Evolutionary conservation across 2,888 invertebrate species (phyloP).

Genomic region (Stomorhina lunata): DNA sequence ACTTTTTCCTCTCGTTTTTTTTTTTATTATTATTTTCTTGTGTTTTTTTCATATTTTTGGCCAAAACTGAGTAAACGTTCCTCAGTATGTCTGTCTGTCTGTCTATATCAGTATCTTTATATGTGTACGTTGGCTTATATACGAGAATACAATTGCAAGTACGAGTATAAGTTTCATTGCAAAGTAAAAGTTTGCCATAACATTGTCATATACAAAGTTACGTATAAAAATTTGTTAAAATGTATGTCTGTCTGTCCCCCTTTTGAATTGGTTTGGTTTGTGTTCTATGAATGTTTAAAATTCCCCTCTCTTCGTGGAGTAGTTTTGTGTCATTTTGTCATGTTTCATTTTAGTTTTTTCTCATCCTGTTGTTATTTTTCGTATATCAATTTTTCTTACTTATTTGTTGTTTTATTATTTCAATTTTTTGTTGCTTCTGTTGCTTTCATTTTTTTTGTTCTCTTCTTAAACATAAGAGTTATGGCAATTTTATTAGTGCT

Average conservation of each 20-base stretch:
- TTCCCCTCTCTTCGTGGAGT: constrained; percentile 1
- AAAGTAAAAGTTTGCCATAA: constrained; percentile 39
- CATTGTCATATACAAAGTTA: neutral
- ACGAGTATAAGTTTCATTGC: constrained; percentile 10
- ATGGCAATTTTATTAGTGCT: constrained; percentile 53
- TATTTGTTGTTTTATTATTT: constrained; percentile 17
- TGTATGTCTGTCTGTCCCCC: neutral
- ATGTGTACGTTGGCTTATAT: constrained; percentile 5
- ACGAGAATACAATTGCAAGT: constrained; percentile 11
- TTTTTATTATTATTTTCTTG: neutral
- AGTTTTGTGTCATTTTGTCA: constrained; percentile 49
- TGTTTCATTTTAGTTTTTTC: constrained; percentile 30
- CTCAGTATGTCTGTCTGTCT: neutral
- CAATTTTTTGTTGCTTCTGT: neutral
- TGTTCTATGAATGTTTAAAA: neutral
- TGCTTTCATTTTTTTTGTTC: neutral
- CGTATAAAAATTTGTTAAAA: neutral
- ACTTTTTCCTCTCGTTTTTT: neutral
- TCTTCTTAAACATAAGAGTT: constrained; percentile 29
- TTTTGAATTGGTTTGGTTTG: neutral
- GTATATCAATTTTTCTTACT: constrained; percentile 52
- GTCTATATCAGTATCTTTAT: neutral
- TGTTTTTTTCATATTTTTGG: neutral
- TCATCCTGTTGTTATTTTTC: constrained; percentile 35
- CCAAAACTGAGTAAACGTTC: neutral